These are phyloP conservation scores for Dermochelys coriacea DNA, from an alignment of 2,797 vertebrate genomes.

Conservation along the genomic window DNA sequence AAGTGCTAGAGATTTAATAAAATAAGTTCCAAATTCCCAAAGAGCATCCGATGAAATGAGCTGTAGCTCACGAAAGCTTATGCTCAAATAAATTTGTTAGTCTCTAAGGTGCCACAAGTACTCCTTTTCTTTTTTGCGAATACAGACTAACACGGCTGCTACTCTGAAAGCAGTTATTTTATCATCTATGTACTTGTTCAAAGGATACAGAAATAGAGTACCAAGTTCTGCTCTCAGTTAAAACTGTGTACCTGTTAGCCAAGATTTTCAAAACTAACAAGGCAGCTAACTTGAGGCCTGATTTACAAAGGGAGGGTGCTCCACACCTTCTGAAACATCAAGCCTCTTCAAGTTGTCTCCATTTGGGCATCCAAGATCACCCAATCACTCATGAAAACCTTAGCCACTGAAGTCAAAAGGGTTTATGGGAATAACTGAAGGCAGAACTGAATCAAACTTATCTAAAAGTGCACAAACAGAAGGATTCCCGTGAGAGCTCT, in stretches of 20 bases:
- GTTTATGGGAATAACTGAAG: neutral
- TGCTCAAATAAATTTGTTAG: too few species aligned
- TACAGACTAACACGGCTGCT: too few species aligned
- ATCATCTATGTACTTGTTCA: neutral
- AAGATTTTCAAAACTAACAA: neutral
- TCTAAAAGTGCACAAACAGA: neutral
- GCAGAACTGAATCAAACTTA: too few species aligned
- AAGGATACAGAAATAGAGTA: neutral
- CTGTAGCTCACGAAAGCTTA: too few species aligned
- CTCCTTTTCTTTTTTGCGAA: too few species aligned
- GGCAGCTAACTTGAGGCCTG: neutral
- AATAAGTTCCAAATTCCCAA: neutral
- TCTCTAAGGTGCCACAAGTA: too few species aligned
- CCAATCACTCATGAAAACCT: neutral
- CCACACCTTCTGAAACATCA: neutral
- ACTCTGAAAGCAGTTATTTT: neutral
- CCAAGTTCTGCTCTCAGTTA: neutral
- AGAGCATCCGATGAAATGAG: too few species aligned
- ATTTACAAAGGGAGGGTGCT: neutral
- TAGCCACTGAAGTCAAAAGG: neutral
- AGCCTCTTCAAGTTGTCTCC: neutral
- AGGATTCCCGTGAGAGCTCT: neutral
- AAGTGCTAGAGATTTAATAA: slow-evolving; percentile 8
- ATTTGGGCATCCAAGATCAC: neutral
- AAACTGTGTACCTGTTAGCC: neutral